Conservation (phyloP, 2,113 vertebrate genomes). For the Cygnus buccinator region DNA sequence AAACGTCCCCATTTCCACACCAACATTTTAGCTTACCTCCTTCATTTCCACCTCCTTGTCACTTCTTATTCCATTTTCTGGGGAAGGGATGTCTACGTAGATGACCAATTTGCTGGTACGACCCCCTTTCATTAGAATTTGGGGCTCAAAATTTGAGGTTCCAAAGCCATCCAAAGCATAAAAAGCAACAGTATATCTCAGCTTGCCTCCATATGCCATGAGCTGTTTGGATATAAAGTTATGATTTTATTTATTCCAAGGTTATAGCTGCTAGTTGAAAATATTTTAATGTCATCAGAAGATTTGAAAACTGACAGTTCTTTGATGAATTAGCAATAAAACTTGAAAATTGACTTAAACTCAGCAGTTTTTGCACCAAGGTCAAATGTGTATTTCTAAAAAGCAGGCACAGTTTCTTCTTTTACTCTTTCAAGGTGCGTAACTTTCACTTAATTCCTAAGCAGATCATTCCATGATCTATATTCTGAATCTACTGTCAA, state of each 20-base stretch:
- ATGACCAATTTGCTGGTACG: conserved; percentile 83
- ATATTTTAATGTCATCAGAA: not conserved
- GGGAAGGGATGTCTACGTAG: conserved; percentile 80
- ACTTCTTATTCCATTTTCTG: conserved; percentile 80
- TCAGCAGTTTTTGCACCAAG: not conserved
- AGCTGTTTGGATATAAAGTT: conserved; percentile 76
- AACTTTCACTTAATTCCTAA: not conserved
- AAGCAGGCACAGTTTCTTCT: not conserved
- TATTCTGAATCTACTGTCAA: not conserved
- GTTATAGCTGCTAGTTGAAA: not conserved
- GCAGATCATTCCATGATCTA: not conserved
- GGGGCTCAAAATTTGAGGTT: conserved; percentile 89
- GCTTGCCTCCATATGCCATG: conserved; percentile 87
- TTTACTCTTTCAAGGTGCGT: not conserved
- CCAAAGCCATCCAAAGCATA: conserved; percentile 83
- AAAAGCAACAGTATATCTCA: conserved; percentile 86
- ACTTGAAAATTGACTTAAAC: not conserved
- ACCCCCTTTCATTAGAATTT: conserved; percentile 92
- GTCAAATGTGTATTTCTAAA: not conserved
- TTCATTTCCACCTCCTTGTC: conserved; percentile 82
- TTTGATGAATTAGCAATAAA: conserved; percentile 15
- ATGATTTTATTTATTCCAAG: not conserved
- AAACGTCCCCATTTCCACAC: not conserved
- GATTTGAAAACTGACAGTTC: not conserved
- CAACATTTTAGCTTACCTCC: conserved; percentile 81